Conservation (phyloP, 2,888 invertebrate genomes). For the Drosophila ezoana region DNA sequence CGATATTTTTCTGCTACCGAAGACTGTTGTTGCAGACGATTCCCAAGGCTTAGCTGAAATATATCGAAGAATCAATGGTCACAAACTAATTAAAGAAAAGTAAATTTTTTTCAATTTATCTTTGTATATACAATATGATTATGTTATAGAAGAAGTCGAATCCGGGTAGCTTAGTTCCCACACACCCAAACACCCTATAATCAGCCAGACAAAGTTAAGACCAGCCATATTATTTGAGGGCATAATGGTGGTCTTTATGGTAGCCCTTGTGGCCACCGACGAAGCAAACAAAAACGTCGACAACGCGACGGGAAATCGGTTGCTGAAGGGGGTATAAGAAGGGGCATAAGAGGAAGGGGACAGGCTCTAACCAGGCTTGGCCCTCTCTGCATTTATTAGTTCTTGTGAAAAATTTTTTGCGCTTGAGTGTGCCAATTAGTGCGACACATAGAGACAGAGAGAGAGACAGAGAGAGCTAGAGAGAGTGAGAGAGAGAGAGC, state of each 20-base stretch:
- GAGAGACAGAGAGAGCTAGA: background rate
- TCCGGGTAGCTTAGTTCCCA: too few species aligned
- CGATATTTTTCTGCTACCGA: too few species aligned
- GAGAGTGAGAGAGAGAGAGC: background rate
- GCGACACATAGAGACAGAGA: background rate
- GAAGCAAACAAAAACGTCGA: slow-evolving; percentile 1
- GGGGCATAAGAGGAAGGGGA: slow-evolving; percentile 24
- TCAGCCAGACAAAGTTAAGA: slow-evolving; percentile 1
- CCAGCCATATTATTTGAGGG: background rate
- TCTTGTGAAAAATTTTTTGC: slow-evolving; percentile 46
- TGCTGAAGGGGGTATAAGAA: background rate
- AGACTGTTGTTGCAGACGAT: too few species aligned
- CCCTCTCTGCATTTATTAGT: slow-evolving; percentile 51
- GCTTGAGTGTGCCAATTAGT: slow-evolving; percentile 54
- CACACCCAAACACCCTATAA: background rate
- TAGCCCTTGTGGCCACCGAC: slow-evolving; percentile 15
- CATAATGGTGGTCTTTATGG: slow-evolving; percentile 15
- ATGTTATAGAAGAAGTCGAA: too few species aligned
- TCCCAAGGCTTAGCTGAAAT: too few species aligned
- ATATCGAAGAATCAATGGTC: too few species aligned
- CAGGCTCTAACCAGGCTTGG: slow-evolving; percentile 7
- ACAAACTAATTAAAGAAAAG: too few species aligned
- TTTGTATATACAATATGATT: too few species aligned
- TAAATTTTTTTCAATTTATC: too few species aligned
- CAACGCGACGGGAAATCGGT: background rate